Evolutionary conservation across 2,888 invertebrate species (phyloP).

Genomic region (Scaptomyza polygonia): DNA sequence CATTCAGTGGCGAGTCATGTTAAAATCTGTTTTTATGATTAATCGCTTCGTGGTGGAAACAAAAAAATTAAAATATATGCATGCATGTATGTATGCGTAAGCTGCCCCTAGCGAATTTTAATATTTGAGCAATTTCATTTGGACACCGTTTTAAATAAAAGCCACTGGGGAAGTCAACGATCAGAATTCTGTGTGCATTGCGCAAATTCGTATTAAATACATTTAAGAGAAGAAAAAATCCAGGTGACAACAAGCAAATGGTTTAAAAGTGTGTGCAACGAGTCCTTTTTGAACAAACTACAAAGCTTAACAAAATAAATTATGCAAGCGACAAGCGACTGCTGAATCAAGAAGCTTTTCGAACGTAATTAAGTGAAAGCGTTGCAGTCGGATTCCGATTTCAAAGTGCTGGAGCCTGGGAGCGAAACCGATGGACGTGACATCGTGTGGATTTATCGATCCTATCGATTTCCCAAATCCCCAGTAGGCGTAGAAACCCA

Average conservation of each 20-base stretch:
- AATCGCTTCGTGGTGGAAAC: conserved; percentile 58
- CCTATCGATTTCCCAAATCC: too few species aligned
- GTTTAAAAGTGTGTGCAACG: neutral
- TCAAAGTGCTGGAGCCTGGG: too few species aligned
- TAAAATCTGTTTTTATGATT: conserved; percentile 75
- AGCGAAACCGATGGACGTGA: too few species aligned
- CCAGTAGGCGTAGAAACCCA: too few species aligned
- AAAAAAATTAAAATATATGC: conserved; percentile 5
- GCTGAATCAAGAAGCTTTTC: too few species aligned
- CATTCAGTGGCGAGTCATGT: conserved; percentile 40
- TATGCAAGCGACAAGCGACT: too few species aligned
- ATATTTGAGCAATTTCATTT: conserved; percentile 58
- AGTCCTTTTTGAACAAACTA: neutral
- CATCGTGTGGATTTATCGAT: too few species aligned
- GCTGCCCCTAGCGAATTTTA: conserved; percentile 45
- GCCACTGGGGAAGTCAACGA: conserved; percentile 26
- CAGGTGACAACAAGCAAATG: neutral
- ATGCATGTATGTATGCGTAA: conserved; percentile 6
- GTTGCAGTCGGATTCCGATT: too few species aligned
- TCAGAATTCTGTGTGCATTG: neutral
- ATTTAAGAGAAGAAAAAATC: too few species aligned
- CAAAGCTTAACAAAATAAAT: too few species aligned
- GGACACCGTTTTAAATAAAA: conserved; percentile 38
- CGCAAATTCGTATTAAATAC: neutral
- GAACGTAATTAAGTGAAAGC: too few species aligned